A percentile compares a stretch with the other conserved stretches of the same genome.
These are phyloP conservation scores for Vanessa cardui DNA, from an alignment of 2,888 invertebrate genomes.

Conservation along the genomic window DNA sequence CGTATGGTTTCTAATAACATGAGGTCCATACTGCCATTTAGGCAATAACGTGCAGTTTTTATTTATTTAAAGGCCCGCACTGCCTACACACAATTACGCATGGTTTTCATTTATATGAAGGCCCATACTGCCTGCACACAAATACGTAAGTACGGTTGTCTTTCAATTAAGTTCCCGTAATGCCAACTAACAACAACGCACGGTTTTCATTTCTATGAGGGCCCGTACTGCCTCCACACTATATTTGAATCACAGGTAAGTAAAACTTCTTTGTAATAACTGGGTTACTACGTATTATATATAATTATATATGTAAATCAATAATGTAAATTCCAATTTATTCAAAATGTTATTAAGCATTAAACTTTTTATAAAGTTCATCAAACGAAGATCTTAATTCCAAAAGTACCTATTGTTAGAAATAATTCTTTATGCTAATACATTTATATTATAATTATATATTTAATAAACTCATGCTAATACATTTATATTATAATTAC, in stretches of 20 bases:
- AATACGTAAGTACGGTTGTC: not conserved
- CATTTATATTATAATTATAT: no score
- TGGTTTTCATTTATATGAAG: constrained; percentile 7
- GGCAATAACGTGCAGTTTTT: not conserved
- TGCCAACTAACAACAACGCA: not conserved
- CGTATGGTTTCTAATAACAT: constrained; percentile 1
- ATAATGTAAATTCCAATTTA: no score
- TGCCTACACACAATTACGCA: constrained; percentile 5
- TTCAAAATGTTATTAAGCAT: no score
- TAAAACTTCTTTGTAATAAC: not conserved
- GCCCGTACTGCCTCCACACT: not conserved
- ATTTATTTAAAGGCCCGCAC: constrained; percentile 7
- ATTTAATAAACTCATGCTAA: no score
- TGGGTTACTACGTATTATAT: no score
- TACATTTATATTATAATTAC: no score
- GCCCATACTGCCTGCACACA: constrained; percentile 8
- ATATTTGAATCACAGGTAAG: constrained; percentile 1
- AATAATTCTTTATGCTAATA: no score
- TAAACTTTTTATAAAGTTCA: no score
- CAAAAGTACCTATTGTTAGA: no score
- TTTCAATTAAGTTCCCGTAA: not conserved
- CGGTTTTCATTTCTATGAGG: constrained; percentile 1
- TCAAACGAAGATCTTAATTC: no score
- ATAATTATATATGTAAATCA: no score
- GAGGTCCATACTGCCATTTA: constrained; percentile 1